Base-by-base conservation (phyloP, 1,140 invertebrate species). In the Caerostris darwini region DNA sequence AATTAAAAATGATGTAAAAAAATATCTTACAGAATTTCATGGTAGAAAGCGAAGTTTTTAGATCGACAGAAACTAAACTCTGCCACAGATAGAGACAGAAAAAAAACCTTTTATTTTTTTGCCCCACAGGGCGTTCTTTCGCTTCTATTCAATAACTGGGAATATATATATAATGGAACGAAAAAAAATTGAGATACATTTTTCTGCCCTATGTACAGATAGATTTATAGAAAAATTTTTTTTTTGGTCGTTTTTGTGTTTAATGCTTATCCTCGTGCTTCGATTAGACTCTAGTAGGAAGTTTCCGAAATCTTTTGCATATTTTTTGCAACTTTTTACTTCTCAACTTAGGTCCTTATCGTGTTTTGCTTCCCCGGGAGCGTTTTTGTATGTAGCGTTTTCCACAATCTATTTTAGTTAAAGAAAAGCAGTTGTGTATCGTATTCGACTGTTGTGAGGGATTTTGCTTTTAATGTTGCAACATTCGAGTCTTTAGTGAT, bases 181-280 rank as follows among this genome's bases (percentile, higher is more conserved):
- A 58, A 8, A 83, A 83, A 57, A 58, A 57, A 56, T 83, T 54
- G 14, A 58, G 82, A 83, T 83, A 83, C 82, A n/a, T 83, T 57
- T 56, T 83, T 83, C 71, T 50, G 34, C 34, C 71, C 71, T 77
- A 77, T 77, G 71, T 77, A 77, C 50, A 77, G 71, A 77, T 34
- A 34, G 0, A 34, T 34, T 1, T 34, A 34, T 64, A 7, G 61
- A 64, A 17, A 64, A 2, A 0, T 7, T 17, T 7, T 3, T 77
- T 34, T 34, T 19, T 59, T 86, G n/a, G 61, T 50, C 12, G 19
- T 59, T 87, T 50, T 87, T 54, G 14, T 50, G 34, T 50, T 50
- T 61, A 61, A 87, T 87, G n/a, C 59, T 87, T 87, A 87, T 87
- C 85, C 53, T 64, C 34, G 12, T 64, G 34, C 56, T 87, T 87